Evolutionary conservation across 2,113 vertebrate genomes (phyloP), one percentile per base, ranked within the genome.

Genomic region (Lethenteron reissneri): DNA sequence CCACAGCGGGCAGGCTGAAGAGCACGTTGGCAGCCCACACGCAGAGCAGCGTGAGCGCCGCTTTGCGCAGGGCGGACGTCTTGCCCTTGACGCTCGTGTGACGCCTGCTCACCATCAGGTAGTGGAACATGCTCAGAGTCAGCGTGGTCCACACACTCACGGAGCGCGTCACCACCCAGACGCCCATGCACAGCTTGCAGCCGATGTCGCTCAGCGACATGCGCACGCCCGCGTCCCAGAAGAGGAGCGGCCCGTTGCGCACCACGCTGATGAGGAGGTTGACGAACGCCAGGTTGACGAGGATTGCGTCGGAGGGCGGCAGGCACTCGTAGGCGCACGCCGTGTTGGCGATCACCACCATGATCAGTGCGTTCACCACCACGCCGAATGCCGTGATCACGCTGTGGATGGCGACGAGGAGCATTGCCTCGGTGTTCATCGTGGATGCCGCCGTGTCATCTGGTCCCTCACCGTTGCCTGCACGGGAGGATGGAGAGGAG

Each of bases 131-230:
- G n/a, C 84, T 85, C 12, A 85, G 82, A 1, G 76, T 72, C 4
- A 86, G 78, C 4, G 84, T 86, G 72, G 79, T 75, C 84, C 84
- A 85, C 71, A 83, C 82, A 70, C 83, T 79, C 72, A 84, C 83
- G 0, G 81, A 78, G 58, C 84, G 77, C 82, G 82, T 84, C 84
- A 83, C 85, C 71, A 85, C 82, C 84, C 84, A 86, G 72, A 85
- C 76, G 58, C 84, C 76, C 84, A 86, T 86, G 76, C 85, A 85
- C 72, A 85, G 15, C 13, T 81, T 56, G 70, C 84, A 86, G 81
- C 83, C 83, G 56, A 73, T 74, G 0, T 78, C 71, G 11, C 81
- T 77, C 73, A 86, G 77, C 3, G 75, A 79, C 70, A 84, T 75
- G 10, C 81, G 72, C 76, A 83, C 62, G 25, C 84, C 84, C 73